Percentiles rank a stretch among this genome's conserved stretches.
Conservation (phyloP, 2,113 vertebrate species). For the Apistogramma diplotaenia region DNA sequence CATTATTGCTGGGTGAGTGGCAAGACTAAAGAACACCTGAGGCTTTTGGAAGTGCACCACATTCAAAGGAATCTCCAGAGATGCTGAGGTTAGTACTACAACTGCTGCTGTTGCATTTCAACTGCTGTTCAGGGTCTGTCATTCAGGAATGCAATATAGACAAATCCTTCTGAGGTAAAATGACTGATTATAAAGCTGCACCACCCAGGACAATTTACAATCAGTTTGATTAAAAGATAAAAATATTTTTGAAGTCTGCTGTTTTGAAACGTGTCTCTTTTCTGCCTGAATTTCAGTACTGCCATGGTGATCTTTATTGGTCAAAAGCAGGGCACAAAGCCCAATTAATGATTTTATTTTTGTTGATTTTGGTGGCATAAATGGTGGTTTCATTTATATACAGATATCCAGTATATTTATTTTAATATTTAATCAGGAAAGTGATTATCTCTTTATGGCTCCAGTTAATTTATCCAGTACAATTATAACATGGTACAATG, state of each 20-base stretch:
- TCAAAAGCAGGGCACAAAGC: not conserved
- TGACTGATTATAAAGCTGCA: not conserved
- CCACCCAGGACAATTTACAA: not conserved
- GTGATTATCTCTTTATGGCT: not conserved
- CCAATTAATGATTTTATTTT: not conserved
- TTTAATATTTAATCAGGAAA: not conserved
- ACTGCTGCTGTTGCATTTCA: not conserved
- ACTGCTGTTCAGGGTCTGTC: constrained; percentile 5
- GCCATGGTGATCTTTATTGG: not conserved
- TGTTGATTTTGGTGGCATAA: not conserved
- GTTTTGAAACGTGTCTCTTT: no score
- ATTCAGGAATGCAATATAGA: not conserved
- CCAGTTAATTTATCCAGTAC: not conserved
- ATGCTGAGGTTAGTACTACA: not conserved
- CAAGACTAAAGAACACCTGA: constrained; percentile 60
- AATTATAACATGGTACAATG: not conserved
- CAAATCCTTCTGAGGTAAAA: not conserved
- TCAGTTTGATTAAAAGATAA: not conserved
- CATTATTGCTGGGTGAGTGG: constrained; percentile 57
- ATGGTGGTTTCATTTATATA: not conserved
- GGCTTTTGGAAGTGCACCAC: constrained; percentile 43
- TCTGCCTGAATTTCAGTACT: not conserved
- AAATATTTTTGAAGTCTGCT: no score
- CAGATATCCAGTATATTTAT: not conserved
- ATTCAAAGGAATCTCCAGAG: constrained; percentile 44